These are phyloP conservation scores for Gastrophryne carolinensis DNA, from an alignment of 2,797 vertebrate genomes.

Conservation along the genomic window DNA sequence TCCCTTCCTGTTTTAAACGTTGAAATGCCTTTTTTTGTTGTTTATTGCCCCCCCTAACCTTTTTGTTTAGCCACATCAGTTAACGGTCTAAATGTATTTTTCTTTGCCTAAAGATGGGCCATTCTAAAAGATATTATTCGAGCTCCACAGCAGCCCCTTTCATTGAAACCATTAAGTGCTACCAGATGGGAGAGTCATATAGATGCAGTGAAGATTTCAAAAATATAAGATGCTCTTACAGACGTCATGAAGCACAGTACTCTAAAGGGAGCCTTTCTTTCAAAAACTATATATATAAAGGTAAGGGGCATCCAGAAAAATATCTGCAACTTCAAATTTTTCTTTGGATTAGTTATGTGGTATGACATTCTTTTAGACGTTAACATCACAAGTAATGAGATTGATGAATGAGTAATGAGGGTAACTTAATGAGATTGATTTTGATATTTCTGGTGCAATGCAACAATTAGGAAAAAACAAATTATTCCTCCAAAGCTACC, in stretches of 20 bases:
- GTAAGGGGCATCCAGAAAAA: not conserved
- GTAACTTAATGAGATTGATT: no score
- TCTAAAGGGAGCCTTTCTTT: not conserved
- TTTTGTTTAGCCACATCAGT: no score
- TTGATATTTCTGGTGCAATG: no score
- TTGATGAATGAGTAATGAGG: no score
- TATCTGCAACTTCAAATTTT: not conserved
- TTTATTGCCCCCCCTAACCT: no score
- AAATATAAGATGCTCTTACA: not conserved
- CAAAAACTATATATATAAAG: not conserved
- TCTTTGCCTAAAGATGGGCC: not conserved
- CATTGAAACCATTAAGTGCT: not conserved
- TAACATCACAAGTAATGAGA: no score
- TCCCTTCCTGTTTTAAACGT: no score
- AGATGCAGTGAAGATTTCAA: not conserved
- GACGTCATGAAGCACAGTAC: no score
- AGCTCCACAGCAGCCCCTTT: not conserved
- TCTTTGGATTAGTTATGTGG: not conserved
- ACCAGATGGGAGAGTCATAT: not conserved
- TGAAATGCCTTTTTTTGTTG: no score
- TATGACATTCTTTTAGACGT: not conserved
- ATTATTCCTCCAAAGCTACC: no score
- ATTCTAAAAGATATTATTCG: not conserved
- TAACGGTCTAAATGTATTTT: conserved; percentile 5
- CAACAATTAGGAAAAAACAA: no score